Evolutionary conservation across 2,888 invertebrate species (phyloP).

Genomic region (Pharmacophagus antenor): DNA sequence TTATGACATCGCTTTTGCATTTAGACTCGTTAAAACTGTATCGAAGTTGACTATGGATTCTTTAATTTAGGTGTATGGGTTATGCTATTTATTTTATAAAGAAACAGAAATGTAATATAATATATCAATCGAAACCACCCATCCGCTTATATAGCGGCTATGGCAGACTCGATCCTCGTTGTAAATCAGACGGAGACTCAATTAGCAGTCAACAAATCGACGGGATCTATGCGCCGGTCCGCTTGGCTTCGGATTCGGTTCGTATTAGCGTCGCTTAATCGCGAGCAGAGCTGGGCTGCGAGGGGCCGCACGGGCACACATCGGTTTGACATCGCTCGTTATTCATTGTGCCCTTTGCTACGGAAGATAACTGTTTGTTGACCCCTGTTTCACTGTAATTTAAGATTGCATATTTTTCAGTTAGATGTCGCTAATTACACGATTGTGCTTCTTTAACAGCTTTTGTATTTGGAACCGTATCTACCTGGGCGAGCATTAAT

Average conservation of each 20-base stretch:
- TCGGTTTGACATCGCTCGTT: slow-evolving; percentile 77
- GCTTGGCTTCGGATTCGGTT: slow-evolving; percentile 78
- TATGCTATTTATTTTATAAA: no score
- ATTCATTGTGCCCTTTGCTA: slow-evolving; percentile 70
- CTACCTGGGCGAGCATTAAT: background rate
- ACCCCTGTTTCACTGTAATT: slow-evolving; percentile 47
- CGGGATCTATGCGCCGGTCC: slow-evolving; percentile 78
- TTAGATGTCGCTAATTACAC: slow-evolving; percentile 10
- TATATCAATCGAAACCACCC: no score
- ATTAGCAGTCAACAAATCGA: slow-evolving; percentile 75
- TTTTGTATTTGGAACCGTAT: no score
- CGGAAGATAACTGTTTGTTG: slow-evolving; percentile 64
- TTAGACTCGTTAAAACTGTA: background rate
- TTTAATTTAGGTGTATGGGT: no score
- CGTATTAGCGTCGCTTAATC: slow-evolving; percentile 79
- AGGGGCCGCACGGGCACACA: slow-evolving; percentile 61
- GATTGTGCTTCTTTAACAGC: background rate
- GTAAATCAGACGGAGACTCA: slow-evolving; percentile 58
- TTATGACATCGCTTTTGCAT: no score
- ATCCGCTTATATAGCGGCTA: background rate
- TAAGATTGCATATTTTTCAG: slow-evolving; percentile 32
- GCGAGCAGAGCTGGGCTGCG: slow-evolving; percentile 69
- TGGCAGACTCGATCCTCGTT: slow-evolving; percentile 31
- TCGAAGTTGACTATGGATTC: background rate
- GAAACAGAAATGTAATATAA: no score